Conservation (phyloP, 2,888 invertebrate species). For the Meteorus colon region DNA sequence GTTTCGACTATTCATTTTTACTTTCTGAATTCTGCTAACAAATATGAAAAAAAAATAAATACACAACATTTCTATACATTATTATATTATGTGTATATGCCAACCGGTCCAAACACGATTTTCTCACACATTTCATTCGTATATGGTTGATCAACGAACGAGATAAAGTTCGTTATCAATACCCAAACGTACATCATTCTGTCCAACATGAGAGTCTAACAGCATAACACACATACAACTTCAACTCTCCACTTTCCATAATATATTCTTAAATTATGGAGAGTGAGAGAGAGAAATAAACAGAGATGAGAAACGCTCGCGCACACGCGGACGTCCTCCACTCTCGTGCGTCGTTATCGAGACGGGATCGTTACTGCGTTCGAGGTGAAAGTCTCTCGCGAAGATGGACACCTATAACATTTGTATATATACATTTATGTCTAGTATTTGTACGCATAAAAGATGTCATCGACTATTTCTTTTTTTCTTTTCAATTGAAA, state of each 20-base stretch:
- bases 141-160: neutral
- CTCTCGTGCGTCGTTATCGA: slow-evolving; percentile 49
- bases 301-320: neutral
- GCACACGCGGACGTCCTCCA: neutral
- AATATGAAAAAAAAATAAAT: neutral
- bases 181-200: slow-evolving; percentile 40
- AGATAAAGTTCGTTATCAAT: slow-evolving; percentile 44
- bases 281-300: slow-evolving; percentile 23
- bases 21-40: too few species aligned
- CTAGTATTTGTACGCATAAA: neutral
- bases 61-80: neutral
- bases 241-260: slow-evolving; percentile 51
- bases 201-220: slow-evolving; percentile 31
- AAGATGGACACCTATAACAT: slow-evolving; percentile 17
- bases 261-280: slow-evolving; percentile 54
- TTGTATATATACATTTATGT: slow-evolving; percentile 23
- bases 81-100: slow-evolving; percentile 2
- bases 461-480: neutral
- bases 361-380: slow-evolving; percentile 51
- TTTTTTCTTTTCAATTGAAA: too few species aligned
- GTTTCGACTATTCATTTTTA: too few species aligned
- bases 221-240: slow-evolving; percentile 18
- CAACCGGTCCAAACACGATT: neutral
- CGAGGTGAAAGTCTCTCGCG: slow-evolving; percentile 52
- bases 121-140: slow-evolving; percentile 11